Evolutionary conservation across 2,888 invertebrate species (phyloP).

Genomic region (Watsonalla binaria): DNA sequence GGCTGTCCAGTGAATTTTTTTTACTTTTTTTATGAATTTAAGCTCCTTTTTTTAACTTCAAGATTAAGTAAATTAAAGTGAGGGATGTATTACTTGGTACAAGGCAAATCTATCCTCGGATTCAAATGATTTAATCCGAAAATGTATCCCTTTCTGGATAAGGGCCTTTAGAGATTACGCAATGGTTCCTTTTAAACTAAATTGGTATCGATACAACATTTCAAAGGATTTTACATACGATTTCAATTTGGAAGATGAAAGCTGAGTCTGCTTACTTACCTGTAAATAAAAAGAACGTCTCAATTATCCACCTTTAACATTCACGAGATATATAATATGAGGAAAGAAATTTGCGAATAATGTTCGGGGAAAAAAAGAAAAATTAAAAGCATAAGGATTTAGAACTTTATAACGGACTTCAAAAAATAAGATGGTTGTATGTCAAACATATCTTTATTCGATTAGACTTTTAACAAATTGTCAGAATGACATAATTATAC

Average conservation of each 20-base stretch:
- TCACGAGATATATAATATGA: not conserved
- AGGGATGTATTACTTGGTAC: too few relatives aligned
- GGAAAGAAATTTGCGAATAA: not conserved
- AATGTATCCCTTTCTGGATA: not conserved
- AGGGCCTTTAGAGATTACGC: not conserved
- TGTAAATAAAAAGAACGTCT: slow-evolving; percentile 35
- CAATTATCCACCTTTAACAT: slow-evolving; percentile 4
- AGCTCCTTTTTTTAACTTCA: too few relatives aligned
- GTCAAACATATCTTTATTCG: too few relatives aligned
- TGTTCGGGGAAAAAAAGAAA: too few relatives aligned
- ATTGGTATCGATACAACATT: slow-evolving; percentile 9
- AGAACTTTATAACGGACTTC: too few relatives aligned
- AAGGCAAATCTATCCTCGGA: not conserved
- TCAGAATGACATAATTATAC: too few relatives aligned
- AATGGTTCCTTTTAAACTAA: not conserved
- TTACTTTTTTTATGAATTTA: too few relatives aligned
- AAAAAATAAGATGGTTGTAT: too few relatives aligned
- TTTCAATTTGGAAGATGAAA: slow-evolving; percentile 14
- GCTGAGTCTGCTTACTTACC: slow-evolving; percentile 48
- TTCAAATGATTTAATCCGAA: not conserved
- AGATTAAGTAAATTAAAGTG: too few relatives aligned
- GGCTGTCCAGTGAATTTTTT: too few relatives aligned
- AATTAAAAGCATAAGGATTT: too few relatives aligned
- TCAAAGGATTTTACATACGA: slow-evolving; percentile 25
- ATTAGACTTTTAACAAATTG: too few relatives aligned